Evolutionary conservation across 1,140 invertebrate genomes (phyloP).

Genomic region (Microplitis demolitor): DNA sequence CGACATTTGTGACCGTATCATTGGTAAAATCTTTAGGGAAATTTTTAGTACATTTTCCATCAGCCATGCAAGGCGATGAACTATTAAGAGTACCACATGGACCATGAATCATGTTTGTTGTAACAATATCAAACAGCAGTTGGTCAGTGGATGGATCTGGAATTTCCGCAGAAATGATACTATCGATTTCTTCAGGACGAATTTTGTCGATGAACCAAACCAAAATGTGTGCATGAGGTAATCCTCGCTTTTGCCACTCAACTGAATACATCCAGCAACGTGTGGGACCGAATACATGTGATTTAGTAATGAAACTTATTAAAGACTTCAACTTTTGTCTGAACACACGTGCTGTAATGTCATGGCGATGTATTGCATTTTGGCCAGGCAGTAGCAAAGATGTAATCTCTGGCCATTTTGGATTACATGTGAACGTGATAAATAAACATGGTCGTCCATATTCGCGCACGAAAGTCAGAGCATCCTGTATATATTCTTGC

Average conservation of each 20-base stretch:
- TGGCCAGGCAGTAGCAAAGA: constrained; percentile 27
- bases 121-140: constrained; percentile 47
- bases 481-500: constrained; percentile 58
- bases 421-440: constrained; percentile 47
- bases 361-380: constrained; percentile 47
- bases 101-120: constrained; percentile 50
- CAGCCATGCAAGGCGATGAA: constrained; percentile 52
- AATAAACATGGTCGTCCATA: constrained; percentile 55
- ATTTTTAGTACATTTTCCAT: constrained; percentile 53
- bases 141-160: constrained; percentile 57
- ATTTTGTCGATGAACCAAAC: constrained; percentile 49
- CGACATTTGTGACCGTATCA: constrained; percentile 45
- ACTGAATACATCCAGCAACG: constrained; percentile 56
- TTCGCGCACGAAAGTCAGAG: constrained; percentile 51
- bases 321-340: constrained; percentile 46
- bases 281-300: constrained; percentile 43
- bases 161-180: constrained; percentile 63
- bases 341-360: constrained; percentile 55
- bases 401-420: constrained; percentile 49
- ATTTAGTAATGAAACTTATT: constrained; percentile 41
- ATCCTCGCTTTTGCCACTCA: constrained; percentile 59
- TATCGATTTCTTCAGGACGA: constrained; percentile 39
- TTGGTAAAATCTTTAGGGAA: constrained; percentile 39
- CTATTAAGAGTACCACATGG: constrained; percentile 46
- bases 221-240: constrained; percentile 52